Conservation (phyloP, 2,797 vertebrate genomes). For the Lacerta agilis region DNA sequence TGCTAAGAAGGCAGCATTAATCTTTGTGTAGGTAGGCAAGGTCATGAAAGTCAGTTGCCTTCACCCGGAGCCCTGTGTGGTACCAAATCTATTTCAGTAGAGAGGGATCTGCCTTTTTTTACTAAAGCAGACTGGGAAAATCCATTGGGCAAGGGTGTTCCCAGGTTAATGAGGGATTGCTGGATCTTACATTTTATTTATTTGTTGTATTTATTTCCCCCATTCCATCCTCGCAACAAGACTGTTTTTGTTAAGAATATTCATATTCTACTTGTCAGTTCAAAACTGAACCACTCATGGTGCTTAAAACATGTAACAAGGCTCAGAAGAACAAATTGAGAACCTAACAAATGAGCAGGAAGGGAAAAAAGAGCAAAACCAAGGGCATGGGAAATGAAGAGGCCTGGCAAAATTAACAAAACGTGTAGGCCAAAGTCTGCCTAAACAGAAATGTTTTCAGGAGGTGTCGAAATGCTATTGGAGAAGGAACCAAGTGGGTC, state of each 20-base stretch:
- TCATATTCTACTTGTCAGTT: not conserved
- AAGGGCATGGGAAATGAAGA: not conserved
- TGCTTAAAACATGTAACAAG: not conserved
- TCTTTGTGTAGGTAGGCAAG: not conserved
- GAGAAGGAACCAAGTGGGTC: not conserved
- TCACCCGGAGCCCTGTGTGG: constrained; percentile 2
- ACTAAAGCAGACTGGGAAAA: not conserved
- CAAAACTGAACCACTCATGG: not conserved
- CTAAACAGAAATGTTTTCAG: not conserved
- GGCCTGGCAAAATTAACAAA: not conserved
- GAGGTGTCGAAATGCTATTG: not conserved
- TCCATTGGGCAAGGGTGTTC: not conserved
- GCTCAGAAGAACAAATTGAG: not conserved
- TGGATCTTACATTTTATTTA: not conserved
- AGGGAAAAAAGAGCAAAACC: not conserved
- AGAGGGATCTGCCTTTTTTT: not conserved
- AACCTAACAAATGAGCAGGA: not conserved
- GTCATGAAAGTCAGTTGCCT: constrained; percentile 13
- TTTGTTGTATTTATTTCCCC: too few relatives aligned
- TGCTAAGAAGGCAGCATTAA: constrained; percentile 23
- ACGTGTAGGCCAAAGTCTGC: not conserved
- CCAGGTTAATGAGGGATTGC: not conserved
- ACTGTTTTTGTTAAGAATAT: not conserved
- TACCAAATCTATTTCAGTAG: not conserved
- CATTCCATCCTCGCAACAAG: too few relatives aligned